A percentile compares a stretch with the other conserved stretches of the same genome.
phyloP scores from a whole-genome alignment of 2,113 vertebrate genomes.

The Atlantisia rogersi region DNA sequence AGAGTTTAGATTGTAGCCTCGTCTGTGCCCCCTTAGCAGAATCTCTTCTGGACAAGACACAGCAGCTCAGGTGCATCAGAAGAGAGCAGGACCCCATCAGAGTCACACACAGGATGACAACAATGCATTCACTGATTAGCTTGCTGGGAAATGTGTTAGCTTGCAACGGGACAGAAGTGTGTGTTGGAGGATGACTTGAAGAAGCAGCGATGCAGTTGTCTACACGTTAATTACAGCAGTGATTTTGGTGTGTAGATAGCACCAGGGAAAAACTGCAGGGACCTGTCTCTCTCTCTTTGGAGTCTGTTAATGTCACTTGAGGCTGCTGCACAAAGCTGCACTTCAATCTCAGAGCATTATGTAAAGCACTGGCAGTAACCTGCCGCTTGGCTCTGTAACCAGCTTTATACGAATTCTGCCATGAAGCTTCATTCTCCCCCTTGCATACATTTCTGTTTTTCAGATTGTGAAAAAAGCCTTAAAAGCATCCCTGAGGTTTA shows the following conservation, averaged over 20 bases:
- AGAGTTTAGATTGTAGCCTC: neutral
- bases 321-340: neutral
- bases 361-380: neutral
- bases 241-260: neutral
- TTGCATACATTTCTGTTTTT: constrained; percentile 41
- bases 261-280: neutral
- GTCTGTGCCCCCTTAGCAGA: neutral
- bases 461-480: constrained; percentile 37
- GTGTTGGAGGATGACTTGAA: neutral
- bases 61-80: neutral
- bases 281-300: neutral
- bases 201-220: neutral
- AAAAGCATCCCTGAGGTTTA: neutral
- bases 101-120: neutral
- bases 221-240: neutral
- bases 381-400: neutral
- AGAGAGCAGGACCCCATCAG: neutral
- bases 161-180: neutral
- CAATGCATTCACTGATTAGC: neutral
- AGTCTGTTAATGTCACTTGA: neutral
- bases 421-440: constrained; percentile 25
- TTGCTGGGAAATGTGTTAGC: neutral
- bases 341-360: neutral
- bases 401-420: neutral
- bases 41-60: neutral